Evolutionary conservation across 2,797 vertebrate genomes (phyloP).

Genomic region (Xyrichtys novacula): DNA sequence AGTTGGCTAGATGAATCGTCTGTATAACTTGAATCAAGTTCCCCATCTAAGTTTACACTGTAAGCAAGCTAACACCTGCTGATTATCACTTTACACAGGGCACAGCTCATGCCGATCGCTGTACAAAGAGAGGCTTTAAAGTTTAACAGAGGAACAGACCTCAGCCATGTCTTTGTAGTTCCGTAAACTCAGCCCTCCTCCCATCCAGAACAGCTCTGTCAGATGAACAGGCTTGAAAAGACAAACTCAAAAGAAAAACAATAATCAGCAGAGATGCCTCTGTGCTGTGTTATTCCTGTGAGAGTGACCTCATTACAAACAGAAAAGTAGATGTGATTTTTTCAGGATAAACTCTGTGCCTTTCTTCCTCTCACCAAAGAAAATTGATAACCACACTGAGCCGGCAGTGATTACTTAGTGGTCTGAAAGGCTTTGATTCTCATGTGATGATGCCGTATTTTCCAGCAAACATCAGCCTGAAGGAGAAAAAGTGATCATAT

Average conservation of each 20-base stretch:
- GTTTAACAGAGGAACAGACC: too few relatives aligned
- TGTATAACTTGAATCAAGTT: background rate
- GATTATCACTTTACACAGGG: background rate
- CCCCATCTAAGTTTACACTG: background rate
- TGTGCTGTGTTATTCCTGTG: background rate
- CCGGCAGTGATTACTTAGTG: conserved; percentile 20
- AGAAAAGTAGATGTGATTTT: background rate
- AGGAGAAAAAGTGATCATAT: conserved; percentile 59
- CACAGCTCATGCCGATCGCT: background rate
- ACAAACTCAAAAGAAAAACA: background rate
- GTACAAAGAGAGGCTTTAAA: too few relatives aligned
- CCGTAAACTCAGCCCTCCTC: conserved; percentile 27
- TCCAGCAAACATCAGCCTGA: conserved; percentile 66
- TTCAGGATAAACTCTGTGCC: background rate
- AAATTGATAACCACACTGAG: conserved; percentile 24
- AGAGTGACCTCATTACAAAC: background rate
- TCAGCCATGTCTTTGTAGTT: conserved; percentile 36
- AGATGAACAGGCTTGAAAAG: conserved; percentile 2
- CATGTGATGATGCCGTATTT: conserved; percentile 69
- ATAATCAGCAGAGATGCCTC: too few relatives aligned
- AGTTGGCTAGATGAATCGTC: too few relatives aligned
- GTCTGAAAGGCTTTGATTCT: conserved; percentile 46
- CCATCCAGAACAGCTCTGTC: conserved; percentile 13
- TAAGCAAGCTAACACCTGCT: background rate
- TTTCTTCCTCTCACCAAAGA: background rate